Base-by-base conservation (phyloP, 2,113 vertebrate genomes). In the Etheostoma cragini region DNA sequence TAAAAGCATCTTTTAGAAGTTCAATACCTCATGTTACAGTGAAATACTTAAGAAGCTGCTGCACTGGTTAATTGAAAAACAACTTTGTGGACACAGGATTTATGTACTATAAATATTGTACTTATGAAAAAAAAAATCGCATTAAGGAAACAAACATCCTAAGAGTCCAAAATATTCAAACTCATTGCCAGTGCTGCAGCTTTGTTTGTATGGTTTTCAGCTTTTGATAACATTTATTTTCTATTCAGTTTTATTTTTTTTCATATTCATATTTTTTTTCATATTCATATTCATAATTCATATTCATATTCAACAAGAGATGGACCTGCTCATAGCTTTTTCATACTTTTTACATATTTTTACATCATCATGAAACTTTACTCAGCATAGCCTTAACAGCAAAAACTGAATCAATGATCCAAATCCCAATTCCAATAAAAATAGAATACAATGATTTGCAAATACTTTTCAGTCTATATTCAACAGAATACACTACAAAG, bases 321-420 rank as follows among this genome's bases (percentile, higher is more conserved):
- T 65, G 81, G 85, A 93, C 78, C 79, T 87, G 72, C 57, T 80
- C 77, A 78, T 82, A 79, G 14, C 73, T 83, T 86, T 89, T 80
- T 72, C 81, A 86, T 81, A 75, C 62, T 78, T 61, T 30, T 30
- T 4, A 30, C 30, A 53, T 87, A 84, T 88, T 90, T 90, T 88
- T 82, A 68, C 81, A 64, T 78, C 33, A 54, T 72, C 64, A 80
- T 81, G 57, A 72, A 85, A 46, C 64, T 88, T 81, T 61, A 83
- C 76, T 89, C 86, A 78, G 63, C 83, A 82, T 76, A 85, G 92
- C 93, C 91, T 93, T 91, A 92, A 91, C 67, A 88, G 71, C 81
- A 73, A 77, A 68, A 81, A 83, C 24, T 38, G 62, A 72, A 82
- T 83, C 73, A 56, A 72, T 64, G 70, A 38, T 1, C 33, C 38